Evolutionary conservation across 2,113 vertebrate species (phyloP).

Genomic region (Falcunculus frontatus): DNA sequence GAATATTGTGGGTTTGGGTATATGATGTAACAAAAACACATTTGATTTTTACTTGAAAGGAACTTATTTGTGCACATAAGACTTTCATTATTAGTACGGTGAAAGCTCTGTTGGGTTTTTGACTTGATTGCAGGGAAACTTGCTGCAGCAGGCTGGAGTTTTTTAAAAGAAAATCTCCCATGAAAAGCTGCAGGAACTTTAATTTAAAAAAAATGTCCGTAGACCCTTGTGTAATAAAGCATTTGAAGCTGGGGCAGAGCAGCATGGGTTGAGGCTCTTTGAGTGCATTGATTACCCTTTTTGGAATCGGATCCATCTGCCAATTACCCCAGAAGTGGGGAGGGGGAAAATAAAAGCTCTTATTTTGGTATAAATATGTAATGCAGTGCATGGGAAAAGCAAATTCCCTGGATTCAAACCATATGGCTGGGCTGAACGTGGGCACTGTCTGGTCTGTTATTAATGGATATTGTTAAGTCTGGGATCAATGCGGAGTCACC

Average conservation of each 20-base stretch:
- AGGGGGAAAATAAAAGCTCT: neutral
- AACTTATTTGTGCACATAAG: neutral
- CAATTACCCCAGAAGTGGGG: neutral
- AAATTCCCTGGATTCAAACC: conserved; percentile 44
- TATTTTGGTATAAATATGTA: conserved; percentile 28
- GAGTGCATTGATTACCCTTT: conserved; percentile 16
- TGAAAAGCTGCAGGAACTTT: neutral
- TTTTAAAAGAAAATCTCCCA: neutral
- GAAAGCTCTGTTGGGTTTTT: neutral
- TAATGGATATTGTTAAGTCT: neutral
- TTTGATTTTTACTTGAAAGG: neutral
- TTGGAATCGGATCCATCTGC: conserved; percentile 47
- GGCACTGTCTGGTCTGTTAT: conserved; percentile 13
- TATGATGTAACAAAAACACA: neutral
- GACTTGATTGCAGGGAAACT: neutral
- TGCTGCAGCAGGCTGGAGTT: neutral
- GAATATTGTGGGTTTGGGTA: neutral
- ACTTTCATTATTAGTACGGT: neutral
- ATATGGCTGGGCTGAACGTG: neutral
- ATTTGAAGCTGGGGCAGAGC: neutral
- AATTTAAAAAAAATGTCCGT: neutral
- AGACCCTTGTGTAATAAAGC: conserved; percentile 1
- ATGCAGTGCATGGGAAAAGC: conserved; percentile 5
- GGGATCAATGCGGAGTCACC: neutral
- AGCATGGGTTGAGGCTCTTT: neutral